phyloP scores from a whole-genome alignment of 2,113 vertebrate genomes.

The Pungitius pungitius region DNA sequence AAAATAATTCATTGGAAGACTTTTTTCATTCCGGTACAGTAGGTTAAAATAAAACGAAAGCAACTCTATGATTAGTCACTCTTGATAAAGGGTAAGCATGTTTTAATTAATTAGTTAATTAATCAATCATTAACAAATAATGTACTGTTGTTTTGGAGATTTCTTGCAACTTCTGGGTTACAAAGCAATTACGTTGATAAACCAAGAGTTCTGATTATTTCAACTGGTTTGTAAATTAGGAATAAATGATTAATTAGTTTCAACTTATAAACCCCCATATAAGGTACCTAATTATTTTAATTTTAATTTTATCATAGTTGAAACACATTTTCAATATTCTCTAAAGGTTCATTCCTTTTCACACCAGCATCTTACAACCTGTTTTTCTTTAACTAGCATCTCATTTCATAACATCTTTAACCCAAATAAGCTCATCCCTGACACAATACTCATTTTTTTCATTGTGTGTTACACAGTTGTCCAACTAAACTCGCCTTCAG shows the following conservation, averaged over 20 bases:
- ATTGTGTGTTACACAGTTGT: not conserved
- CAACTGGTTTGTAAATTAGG: not conserved
- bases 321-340: not conserved
- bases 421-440: not conserved
- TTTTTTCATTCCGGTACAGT: not conserved
- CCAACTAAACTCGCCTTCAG: constrained; percentile 6
- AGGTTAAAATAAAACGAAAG: not conserved
- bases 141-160: not conserved
- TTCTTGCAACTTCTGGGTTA: not conserved
- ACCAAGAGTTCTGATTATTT: not conserved
- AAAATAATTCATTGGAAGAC: not conserved
- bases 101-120: not conserved
- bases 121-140: not conserved
- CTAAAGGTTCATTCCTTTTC: not conserved
- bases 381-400: not conserved
- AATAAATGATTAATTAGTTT: not conserved
- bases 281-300: not conserved
- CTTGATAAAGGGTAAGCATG: not conserved
- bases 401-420: not conserved
- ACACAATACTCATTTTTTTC: not conserved
- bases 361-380: not conserved
- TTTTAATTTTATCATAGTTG: not conserved
- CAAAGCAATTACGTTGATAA: not conserved
- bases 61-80: not conserved
- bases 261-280: not conserved